Conservation (phyloP, 2,888 invertebrate species). For the Pristionchus exspectatus region DNA sequence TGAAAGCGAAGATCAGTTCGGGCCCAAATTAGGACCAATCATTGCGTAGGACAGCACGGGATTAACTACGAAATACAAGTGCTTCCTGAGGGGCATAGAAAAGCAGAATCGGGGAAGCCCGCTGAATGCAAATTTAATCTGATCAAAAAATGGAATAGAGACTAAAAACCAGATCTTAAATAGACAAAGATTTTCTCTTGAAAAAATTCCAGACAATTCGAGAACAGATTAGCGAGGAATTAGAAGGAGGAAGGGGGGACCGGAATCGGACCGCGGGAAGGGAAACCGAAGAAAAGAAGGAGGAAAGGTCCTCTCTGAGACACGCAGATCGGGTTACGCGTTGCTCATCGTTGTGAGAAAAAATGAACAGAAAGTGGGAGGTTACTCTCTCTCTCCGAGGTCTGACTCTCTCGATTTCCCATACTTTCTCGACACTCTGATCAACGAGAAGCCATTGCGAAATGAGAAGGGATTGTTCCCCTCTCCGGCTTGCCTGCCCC, state of each 20-base stretch:
- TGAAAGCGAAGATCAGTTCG: background rate
- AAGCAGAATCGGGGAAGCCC: background rate
- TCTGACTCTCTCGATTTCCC: background rate
- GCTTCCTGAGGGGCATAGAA: background rate
- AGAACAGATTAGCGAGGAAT: background rate
- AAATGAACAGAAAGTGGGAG: background rate
- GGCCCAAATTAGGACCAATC: background rate
- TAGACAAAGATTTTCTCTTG: background rate
- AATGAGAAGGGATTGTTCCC: too few species aligned
- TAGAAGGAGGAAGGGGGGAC: background rate
- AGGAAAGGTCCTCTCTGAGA: background rate
- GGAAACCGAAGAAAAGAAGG: background rate
- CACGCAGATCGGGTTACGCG: background rate
- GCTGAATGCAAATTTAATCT: background rate
- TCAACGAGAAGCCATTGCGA: too few species aligned
- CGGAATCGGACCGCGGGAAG: background rate
- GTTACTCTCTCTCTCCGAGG: background rate
- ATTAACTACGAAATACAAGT: background rate
- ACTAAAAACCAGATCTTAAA: background rate
- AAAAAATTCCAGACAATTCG: background rate
- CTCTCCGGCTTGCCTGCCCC: background rate
- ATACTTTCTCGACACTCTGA: background rate
- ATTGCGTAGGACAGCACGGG: background rate
- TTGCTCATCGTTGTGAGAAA: background rate
- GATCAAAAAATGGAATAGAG: background rate